Evolutionary conservation across 2,113 vertebrate species (phyloP).

Genomic region (Brachionichthys hirsutus): DNA sequence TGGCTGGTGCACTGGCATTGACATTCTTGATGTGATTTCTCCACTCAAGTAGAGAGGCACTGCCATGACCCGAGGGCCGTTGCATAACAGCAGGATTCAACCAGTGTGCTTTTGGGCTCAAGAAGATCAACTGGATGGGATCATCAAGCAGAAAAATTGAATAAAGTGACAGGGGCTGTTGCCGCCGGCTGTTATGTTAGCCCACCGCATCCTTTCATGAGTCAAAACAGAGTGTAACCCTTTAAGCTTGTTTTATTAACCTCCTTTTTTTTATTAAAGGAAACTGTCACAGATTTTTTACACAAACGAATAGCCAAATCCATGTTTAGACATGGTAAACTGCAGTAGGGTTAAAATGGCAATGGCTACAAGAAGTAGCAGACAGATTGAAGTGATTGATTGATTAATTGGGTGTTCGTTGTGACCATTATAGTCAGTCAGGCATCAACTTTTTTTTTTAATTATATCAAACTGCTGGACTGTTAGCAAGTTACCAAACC

Average conservation of each 20-base stretch:
- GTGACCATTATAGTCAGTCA: too few species aligned
- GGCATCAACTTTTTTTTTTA: too few species aligned
- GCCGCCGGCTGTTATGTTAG: conserved; percentile 56
- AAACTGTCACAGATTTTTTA: conserved; percentile 5
- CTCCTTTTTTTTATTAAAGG: conserved; percentile 16
- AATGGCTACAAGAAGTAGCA: too few species aligned
- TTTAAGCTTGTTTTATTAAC: conserved; percentile 18
- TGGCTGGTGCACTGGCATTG: conserved; percentile 36
- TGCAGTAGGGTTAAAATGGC: too few species aligned
- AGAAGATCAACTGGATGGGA: conserved; percentile 57
- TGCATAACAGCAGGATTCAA: conserved; percentile 45
- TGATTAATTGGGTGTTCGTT: too few species aligned
- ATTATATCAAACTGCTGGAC: not conserved
- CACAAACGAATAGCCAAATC: too few species aligned
- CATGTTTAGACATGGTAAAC: too few species aligned
- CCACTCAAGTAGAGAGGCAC: conserved; percentile 49
- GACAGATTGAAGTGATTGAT: too few species aligned
- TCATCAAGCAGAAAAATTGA: conserved; percentile 62
- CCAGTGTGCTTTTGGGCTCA: conserved; percentile 51
- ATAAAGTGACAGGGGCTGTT: conserved; percentile 57
- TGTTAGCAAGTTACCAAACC: not conserved
- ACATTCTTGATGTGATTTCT: conserved; percentile 60
- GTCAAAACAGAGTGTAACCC: conserved; percentile 18
- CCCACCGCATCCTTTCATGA: conserved; percentile 40
- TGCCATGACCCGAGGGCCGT: conserved; percentile 54